phyloP scores from a whole-genome alignment of 1,140 invertebrate genomes.

The Oppia nitens region DNA sequence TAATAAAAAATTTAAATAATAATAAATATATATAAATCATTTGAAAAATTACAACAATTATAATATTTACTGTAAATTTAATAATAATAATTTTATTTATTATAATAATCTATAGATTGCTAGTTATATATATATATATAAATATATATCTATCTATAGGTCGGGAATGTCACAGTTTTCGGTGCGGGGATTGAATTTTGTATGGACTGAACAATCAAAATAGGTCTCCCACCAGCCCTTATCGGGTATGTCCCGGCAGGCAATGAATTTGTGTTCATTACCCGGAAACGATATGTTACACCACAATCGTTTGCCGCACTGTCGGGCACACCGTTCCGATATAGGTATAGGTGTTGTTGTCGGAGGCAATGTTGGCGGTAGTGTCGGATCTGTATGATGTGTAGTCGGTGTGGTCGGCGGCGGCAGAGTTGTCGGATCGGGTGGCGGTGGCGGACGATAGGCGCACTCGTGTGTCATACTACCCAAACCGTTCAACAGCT shows the following conservation, averaged over 20 bases:
- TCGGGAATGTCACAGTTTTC: too few species aligned
- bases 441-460: not conserved
- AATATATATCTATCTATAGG: too few species aligned
- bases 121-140: too few species aligned
- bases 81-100: too few species aligned
- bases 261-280: not conserved
- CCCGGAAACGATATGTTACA: too few species aligned
- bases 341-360: not conserved
- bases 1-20: too few species aligned
- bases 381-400: not conserved
- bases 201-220: not conserved
- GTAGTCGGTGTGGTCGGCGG: not conserved
- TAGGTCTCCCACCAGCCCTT: conserved; percentile 8
- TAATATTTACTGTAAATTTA: too few species aligned
- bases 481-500: conserved; percentile 6
- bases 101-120: too few species aligned
- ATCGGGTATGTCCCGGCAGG: not conserved
- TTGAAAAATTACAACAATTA: too few species aligned
- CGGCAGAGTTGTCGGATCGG: not conserved
- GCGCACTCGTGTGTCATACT: conserved; percentile 1
- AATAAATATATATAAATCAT: too few species aligned
- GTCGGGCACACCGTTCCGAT: not conserved
- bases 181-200: not conserved
- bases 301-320: not conserved
- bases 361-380: not conserved